phyloP scores from a whole-genome alignment of 2,888 invertebrate species.

The Eristalinus aeneus region DNA sequence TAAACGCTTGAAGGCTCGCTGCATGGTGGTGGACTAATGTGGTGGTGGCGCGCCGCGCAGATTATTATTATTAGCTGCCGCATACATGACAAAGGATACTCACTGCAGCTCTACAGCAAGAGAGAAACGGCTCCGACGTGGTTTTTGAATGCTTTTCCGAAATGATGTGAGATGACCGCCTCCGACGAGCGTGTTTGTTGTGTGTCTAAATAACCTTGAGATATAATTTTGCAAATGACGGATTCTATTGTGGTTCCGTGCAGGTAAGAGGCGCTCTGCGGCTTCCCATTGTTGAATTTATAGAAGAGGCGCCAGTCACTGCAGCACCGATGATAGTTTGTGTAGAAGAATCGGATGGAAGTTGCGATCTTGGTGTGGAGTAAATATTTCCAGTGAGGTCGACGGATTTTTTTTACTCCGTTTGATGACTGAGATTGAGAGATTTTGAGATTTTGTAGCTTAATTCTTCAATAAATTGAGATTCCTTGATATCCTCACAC shows the following conservation, averaged over 20 bases:
- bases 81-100: conserved; percentile 17
- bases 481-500: no score
- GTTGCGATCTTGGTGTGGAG: not conserved
- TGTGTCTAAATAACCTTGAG: not conserved
- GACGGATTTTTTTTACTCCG: not conserved
- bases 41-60: not conserved
- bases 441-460: no score
- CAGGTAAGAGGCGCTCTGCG: not conserved
- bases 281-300: not conserved
- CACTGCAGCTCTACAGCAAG: not conserved
- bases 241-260: not conserved
- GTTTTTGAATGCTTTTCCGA: conserved; percentile 10
- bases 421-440: no score
- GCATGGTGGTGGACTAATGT: not conserved
- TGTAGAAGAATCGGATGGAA: not conserved
- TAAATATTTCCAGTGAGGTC: not conserved
- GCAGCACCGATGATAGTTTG: not conserved
- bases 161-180: not conserved
- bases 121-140: not conserved
- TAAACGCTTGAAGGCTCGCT: conserved; percentile 5
- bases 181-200: not conserved
- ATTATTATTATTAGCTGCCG: conserved; percentile 35
- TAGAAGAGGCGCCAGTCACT: not conserved
- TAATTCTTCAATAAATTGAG: no score
- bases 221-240: not conserved